Evolutionary conservation across 2,797 vertebrate genomes (phyloP).

Genomic region (Discoglossus pictus): DNA sequence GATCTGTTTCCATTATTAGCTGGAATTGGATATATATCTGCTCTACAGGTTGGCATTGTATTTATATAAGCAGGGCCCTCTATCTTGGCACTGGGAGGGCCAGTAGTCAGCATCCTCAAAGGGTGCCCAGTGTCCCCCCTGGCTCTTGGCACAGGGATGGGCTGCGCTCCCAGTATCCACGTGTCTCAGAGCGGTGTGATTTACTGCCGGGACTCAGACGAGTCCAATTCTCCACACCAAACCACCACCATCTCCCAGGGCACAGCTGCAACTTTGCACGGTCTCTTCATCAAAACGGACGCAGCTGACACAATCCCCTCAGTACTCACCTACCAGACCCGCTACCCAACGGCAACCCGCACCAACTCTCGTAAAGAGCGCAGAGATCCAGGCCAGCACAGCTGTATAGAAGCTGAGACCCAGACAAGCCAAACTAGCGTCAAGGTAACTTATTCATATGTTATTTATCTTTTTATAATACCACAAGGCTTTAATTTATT

Average conservation of each 20-base stretch:
- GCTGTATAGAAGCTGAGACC: constrained; percentile 88
- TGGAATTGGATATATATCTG: too few species aligned
- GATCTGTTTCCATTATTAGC: too few species aligned
- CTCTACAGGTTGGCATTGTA: too few species aligned
- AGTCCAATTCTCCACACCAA: constrained; percentile 90
- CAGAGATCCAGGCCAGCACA: constrained; percentile 57
- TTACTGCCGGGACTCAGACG: constrained; percentile 96
- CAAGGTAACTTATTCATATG: constrained; percentile 72
- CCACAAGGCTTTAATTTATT: not conserved
- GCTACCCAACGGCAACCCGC: constrained; percentile 71
- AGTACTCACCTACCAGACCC: constrained; percentile 81
- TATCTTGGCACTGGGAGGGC: not conserved
- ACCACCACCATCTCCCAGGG: constrained; percentile 87
- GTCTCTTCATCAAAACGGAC: constrained; percentile 90
- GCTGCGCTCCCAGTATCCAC: constrained; percentile 97
- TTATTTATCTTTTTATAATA: too few species aligned
- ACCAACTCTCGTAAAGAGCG: constrained; percentile 67
- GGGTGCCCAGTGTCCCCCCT: constrained; percentile 7
- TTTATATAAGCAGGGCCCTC: too few species aligned
- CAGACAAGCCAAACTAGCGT: constrained; percentile 82
- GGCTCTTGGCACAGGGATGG: constrained; percentile 75
- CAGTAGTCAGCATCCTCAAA: constrained; percentile 21
- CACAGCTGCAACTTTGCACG: constrained; percentile 80
- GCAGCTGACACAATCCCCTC: constrained; percentile 85
- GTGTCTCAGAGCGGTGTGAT: constrained; percentile 97